phyloP scores from a whole-genome alignment of 2,888 invertebrate genomes.

The Epistrophe eligans region DNA sequence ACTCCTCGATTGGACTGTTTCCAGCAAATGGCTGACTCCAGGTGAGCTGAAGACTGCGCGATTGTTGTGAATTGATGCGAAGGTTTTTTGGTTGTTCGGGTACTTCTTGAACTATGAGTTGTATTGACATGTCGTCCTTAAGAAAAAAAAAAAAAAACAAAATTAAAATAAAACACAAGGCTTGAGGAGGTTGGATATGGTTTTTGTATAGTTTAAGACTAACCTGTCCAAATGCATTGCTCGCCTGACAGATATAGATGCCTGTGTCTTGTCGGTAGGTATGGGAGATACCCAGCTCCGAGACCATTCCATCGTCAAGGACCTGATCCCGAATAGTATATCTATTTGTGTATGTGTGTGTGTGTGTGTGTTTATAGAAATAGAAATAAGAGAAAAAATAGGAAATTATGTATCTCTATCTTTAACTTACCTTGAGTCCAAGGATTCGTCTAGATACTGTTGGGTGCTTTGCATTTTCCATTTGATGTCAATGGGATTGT shows the following conservation, averaged over 20 bases:
- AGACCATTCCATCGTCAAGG: conserved; percentile 92
- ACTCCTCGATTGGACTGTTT: conserved; percentile 94
- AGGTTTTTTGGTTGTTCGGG: conserved; percentile 95
- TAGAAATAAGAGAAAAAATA: not conserved
- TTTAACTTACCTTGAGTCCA: conserved; percentile 87
- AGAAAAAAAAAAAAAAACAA: not conserved
- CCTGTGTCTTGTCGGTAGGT: conserved; percentile 95
- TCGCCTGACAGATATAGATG: conserved; percentile 93
- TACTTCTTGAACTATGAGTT: conserved; percentile 95
- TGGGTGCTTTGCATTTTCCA: conserved; percentile 90
- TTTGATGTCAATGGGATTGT: conserved; percentile 92
- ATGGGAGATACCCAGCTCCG: conserved; percentile 92
- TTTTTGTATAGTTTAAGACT: conserved; percentile 64
- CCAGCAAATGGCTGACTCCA: conserved; percentile 96
- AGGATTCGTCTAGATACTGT: conserved; percentile 89
- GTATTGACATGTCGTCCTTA: conserved; percentile 93
- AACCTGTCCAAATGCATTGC: conserved; percentile 95
- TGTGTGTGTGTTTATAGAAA: not conserved
- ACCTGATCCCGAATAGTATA: conserved; percentile 91
- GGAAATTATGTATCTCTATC: conserved; percentile 43
- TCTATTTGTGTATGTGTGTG: conserved; percentile 81
- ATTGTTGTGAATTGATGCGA: conserved; percentile 92
- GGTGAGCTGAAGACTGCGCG: conserved; percentile 92
- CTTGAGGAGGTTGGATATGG: not conserved
- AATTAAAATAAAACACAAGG: not conserved